Evolutionary conservation across 1,140 invertebrate species (phyloP).

Genomic region (Bathynomus jamesi): DNA sequence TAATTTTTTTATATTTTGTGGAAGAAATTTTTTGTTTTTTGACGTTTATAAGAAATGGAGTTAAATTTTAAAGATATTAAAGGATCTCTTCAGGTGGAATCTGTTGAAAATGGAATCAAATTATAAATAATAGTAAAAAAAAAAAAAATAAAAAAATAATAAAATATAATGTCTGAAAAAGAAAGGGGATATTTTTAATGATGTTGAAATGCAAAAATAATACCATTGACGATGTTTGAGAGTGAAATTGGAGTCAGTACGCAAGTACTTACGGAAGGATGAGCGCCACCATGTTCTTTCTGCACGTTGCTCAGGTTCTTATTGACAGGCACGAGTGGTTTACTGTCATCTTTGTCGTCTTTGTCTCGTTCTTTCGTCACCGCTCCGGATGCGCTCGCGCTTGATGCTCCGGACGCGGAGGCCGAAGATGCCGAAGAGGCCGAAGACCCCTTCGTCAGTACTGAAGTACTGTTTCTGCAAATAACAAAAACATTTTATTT

Average conservation of each 20-base stretch:
- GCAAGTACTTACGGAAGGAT: conserved; percentile 34
- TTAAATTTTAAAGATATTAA: no score
- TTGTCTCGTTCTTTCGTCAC: conserved; percentile 11
- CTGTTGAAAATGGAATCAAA: not conserved
- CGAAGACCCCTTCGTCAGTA: not conserved
- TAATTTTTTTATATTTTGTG: no score
- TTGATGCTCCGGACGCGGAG: not conserved
- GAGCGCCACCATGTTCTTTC: conserved; percentile 60
- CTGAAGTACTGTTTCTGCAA: not conserved
- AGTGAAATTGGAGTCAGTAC: no score
- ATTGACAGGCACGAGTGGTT: conserved; percentile 61
- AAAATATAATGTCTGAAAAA: not conserved
- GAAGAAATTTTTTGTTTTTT: no score
- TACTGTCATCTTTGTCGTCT: conserved; percentile 39
- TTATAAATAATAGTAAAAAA: not conserved
- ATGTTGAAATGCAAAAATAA: not conserved
- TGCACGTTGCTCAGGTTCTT: conserved; percentile 68
- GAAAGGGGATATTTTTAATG: not conserved
- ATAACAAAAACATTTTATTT: not conserved
- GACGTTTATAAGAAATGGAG: no score
- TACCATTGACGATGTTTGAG: no score
- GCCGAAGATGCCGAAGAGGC: not conserved
- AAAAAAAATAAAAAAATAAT: not conserved
- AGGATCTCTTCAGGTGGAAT: no score
- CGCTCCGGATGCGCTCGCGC: conserved; percentile 18